Base-by-base conservation (phyloP, 2,888 invertebrate species). In the Agrotis clavis region DNA sequence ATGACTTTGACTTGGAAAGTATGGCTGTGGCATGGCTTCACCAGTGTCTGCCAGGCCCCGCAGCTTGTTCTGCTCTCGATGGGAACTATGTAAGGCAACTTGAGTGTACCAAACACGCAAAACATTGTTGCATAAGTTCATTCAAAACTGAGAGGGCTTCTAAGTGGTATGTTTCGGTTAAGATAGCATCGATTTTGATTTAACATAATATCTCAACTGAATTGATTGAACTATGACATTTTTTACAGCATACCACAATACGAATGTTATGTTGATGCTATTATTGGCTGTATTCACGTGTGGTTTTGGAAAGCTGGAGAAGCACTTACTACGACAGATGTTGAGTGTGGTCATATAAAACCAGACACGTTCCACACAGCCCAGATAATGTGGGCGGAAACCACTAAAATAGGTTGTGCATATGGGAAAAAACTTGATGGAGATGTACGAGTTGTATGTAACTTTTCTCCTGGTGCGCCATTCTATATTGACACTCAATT, bases 401-500 rank as follows among this genome's bases (percentile, higher is more conserved):
- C 95, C 6, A 86, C 84, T 67, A 94, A 94, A 92, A 89, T 96
- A 21, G 96, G 96, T 61, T 96, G 96, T 85, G 95, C 95, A 16
- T 94, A 90, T 76, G 94, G 91, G 48, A 74, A 79, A 74, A 86
- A 83, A 53, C 19, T 56, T 2, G 90, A 90, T 73, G 94, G 94
- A 35, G 92, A 95, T 78, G 76, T 92, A 30, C 89, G 95, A 87
- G 92, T 95, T 14, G 88, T 94, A 3, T 96, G 96, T 71, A 94
- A 94, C 79, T 96, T 96, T 79, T 86, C 94, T 35, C 96, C 96
- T 14, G 94, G 95, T 25, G 94, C 95, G n/a, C 91, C 93, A 18
- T 96, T 91, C 77, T 84, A 81, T 77, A 71, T 96, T 11, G 81
- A 89, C 1, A 90, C 90, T 0, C 90, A 90, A 75, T 92, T 90